Conservation (phyloP, 2,888 invertebrate genomes). For the Nyleta sp. region DNA sequence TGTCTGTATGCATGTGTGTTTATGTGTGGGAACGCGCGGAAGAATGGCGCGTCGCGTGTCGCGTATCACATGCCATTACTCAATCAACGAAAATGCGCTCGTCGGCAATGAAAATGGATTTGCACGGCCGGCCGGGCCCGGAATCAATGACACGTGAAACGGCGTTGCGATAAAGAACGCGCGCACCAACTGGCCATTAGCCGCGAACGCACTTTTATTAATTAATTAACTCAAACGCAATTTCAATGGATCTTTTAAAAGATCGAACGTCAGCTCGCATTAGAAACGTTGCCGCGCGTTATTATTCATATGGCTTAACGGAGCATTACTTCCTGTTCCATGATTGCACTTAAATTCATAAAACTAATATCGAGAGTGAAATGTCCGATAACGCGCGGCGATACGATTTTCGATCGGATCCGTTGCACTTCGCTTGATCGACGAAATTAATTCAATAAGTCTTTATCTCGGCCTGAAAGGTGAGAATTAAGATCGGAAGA, state of each 20-base stretch:
- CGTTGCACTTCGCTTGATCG: conserved; percentile 41
- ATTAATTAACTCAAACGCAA: conserved; percentile 20
- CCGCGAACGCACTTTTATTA: too few relatives aligned
- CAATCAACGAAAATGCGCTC: conserved; percentile 10
- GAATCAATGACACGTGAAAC: background rate
- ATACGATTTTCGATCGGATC: conserved; percentile 40
- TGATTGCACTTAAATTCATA: conserved; percentile 44
- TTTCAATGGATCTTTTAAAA: conserved; percentile 24
- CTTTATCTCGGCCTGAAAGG: conserved; percentile 49
- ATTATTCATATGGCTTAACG: conserved; percentile 37
- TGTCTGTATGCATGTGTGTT: too few relatives aligned
- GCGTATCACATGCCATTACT: conserved; percentile 22
- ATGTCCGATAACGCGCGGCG: conserved; percentile 36
- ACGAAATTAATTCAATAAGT: conserved; percentile 50
- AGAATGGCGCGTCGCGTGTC: conserved; percentile 28
- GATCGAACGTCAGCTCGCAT: conserved; percentile 28
- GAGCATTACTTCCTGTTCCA: conserved; percentile 45
- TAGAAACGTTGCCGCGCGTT: conserved; percentile 24
- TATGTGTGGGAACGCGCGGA: conserved; percentile 27
- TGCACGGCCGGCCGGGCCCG: too few relatives aligned
- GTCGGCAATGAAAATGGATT: too few relatives aligned
- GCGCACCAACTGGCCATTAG: too few relatives aligned
- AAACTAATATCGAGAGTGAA: conserved; percentile 54
- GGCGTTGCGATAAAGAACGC: too few relatives aligned
- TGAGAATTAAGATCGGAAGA: conserved; percentile 45